A percentile compares a stretch with the other conserved stretches of the same genome.
These are phyloP conservation scores for Tenthredo livida DNA, from an alignment of 2,888 invertebrate genomes.

Conservation along the genomic window DNA sequence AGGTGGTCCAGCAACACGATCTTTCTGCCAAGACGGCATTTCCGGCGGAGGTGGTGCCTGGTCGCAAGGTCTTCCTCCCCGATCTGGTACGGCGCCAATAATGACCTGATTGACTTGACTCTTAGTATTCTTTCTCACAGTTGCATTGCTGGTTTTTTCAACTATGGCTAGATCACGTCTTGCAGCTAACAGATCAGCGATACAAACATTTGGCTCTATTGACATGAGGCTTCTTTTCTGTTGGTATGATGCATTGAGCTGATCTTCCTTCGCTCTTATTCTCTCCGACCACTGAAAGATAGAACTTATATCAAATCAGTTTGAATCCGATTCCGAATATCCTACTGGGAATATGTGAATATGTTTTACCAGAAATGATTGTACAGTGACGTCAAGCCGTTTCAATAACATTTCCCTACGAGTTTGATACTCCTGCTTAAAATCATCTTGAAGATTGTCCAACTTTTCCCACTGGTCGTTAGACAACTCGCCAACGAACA, in stretches of 20 bases:
- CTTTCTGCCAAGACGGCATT: slow-evolving; percentile 97
- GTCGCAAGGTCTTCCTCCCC: slow-evolving; percentile 95
- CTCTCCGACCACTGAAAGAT: slow-evolving; percentile 89
- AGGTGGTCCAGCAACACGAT: slow-evolving; percentile 79
- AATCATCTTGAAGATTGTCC: slow-evolving; percentile 84
- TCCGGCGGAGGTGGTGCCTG: slow-evolving; percentile 96
- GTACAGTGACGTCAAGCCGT: slow-evolving; percentile 96
- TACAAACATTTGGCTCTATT: slow-evolving; percentile 83
- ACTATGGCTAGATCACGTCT: slow-evolving; percentile 91
- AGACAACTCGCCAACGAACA: slow-evolving; percentile 86
- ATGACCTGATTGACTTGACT: slow-evolving; percentile 92
- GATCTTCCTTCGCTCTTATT: slow-evolving; percentile 86
- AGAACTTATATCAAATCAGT: slow-evolving; percentile 47
- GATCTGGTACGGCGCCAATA: slow-evolving; percentile 95
- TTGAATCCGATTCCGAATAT: background rate
- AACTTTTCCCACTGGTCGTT: slow-evolving; percentile 92
- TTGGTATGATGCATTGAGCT: slow-evolving; percentile 83
- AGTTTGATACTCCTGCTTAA: slow-evolving; percentile 90
- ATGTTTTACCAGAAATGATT: slow-evolving; percentile 91
- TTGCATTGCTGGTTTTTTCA: slow-evolving; percentile 94
- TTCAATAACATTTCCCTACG: slow-evolving; percentile 93
- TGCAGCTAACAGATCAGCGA: slow-evolving; percentile 92
- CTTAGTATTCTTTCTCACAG: slow-evolving; percentile 91
- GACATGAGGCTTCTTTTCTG: slow-evolving; percentile 79
- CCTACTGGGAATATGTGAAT: background rate